These are phyloP conservation scores for Limanda limanda DNA, from an alignment of 2,113 vertebrate species.

Conservation along the genomic window DNA sequence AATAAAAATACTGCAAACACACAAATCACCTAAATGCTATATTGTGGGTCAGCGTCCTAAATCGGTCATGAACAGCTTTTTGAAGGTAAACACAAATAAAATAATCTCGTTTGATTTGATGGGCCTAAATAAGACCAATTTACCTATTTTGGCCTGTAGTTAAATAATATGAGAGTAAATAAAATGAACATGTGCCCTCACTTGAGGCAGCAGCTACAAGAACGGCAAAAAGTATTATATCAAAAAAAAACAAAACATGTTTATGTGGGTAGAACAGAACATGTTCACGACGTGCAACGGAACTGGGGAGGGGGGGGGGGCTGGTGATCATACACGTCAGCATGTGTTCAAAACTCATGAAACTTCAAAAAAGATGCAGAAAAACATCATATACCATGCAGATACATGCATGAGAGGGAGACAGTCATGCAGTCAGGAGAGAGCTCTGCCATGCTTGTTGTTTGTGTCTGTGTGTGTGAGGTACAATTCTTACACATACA, in stretches of 20 bases:
- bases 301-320: conserved; percentile 13
- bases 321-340: conserved; percentile 48
- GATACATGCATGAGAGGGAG: conserved; percentile 73
- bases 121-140: not conserved
- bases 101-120: not conserved
- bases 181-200: not conserved
- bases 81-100: conserved; percentile 2
- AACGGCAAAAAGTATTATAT: conserved; percentile 25
- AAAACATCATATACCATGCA: conserved; percentile 69
- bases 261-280: conserved; percentile 47
- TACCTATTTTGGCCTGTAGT: not conserved
- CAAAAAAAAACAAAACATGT: conserved; percentile 39
- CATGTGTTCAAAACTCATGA: conserved; percentile 55
- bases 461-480: conserved; percentile 55
- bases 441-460: conserved; percentile 67
- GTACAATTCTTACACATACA: conserved; percentile 6
- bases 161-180: not conserved
- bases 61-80: not conserved
- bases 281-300: conserved; percentile 63
- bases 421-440: conserved; percentile 74
- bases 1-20: not conserved
- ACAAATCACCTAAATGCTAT: conserved; percentile 5
- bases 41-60: conserved; percentile 1
- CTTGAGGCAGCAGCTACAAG: conserved; percentile 24
- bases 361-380: conserved; percentile 57